Percentiles rank a stretch among this genome's conserved stretches.
phyloP scores from a whole-genome alignment of 1,140 invertebrate genomes.

The Drosophila pruinosa region DNA sequence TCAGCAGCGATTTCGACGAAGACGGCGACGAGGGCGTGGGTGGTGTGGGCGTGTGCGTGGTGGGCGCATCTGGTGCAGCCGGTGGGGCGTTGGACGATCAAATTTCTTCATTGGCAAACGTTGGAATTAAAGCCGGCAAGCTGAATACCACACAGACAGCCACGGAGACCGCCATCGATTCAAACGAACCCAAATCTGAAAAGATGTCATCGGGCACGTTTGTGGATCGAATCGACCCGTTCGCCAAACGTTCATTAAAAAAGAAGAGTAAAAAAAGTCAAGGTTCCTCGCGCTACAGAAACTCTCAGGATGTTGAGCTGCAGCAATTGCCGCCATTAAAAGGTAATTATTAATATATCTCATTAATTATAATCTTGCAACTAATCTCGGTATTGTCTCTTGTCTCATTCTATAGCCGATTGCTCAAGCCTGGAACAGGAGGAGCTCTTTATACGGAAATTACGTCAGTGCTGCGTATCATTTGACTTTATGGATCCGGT shows the following conservation, averaged over 20 bases:
- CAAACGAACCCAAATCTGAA: conserved; percentile 81
- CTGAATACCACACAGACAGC: conserved; percentile 80
- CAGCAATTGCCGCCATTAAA: conserved; percentile 93
- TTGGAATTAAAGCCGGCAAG: conserved; percentile 74
- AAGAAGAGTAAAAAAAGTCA: conserved; percentile 97
- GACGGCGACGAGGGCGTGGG: conserved; percentile 70
- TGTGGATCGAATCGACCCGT: conserved; percentile 97
- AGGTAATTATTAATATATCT: conserved; percentile 85
- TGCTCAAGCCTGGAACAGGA: conserved; percentile 95
- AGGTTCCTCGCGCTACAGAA: conserved; percentile 94
- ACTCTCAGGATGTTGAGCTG: conserved; percentile 94
- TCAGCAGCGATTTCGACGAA: conserved; percentile 73
- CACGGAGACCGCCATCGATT: conserved; percentile 77
- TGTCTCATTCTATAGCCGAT: conserved; percentile 61
- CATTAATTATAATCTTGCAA: neutral
- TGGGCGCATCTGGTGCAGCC: conserved; percentile 47
- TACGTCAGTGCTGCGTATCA: conserved; percentile 98
- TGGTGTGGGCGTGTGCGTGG: conserved; percentile 63
- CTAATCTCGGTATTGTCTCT: neutral
- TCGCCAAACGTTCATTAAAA: conserved; percentile 95
- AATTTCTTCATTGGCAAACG: conserved; percentile 68
- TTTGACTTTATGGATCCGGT: conserved; percentile 99
- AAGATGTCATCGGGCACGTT: conserved; percentile 93
- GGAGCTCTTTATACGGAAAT: conserved; percentile 98
- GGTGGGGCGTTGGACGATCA: conserved; percentile 51